phyloP scores from a whole-genome alignment of 2,113 vertebrate genomes.

The Glaucidium brasilianum region DNA sequence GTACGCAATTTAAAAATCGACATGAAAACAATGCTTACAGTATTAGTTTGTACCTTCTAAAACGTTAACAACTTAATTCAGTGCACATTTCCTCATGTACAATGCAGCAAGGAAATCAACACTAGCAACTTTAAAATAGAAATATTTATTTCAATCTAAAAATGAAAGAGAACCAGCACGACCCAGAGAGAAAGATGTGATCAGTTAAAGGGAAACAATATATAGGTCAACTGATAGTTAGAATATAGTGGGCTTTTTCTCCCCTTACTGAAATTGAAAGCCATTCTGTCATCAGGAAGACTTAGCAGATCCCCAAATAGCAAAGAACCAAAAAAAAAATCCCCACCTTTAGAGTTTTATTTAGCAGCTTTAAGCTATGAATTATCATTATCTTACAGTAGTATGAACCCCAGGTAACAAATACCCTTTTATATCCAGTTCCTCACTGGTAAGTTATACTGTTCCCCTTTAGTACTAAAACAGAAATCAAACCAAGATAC shows the following conservation, averaged over 20 bases:
- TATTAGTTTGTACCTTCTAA: constrained; percentile 78
- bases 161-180: constrained; percentile 70
- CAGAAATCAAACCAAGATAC: constrained; percentile 74
- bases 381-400: constrained; percentile 46
- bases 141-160: constrained; percentile 70
- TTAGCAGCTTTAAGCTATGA: constrained; percentile 42
- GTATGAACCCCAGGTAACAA: neutral
- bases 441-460: constrained; percentile 65
- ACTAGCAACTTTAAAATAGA: constrained; percentile 68
- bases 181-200: constrained; percentile 64
- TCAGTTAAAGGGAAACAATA: constrained; percentile 83
- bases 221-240: constrained; percentile 32
- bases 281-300: constrained; percentile 52
- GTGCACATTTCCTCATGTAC: constrained; percentile 76
- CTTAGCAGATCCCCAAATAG: constrained; percentile 46
- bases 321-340: neutral
- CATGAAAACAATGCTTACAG: constrained; percentile 80
- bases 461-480: constrained; percentile 82
- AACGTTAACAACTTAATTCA: constrained; percentile 77
- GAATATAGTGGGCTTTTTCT: neutral
- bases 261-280: constrained; percentile 28
- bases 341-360: neutral
- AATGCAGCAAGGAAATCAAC: constrained; percentile 73
- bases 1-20: constrained; percentile 76
- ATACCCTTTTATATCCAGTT: constrained; percentile 20